A percentile compares a stretch with the other conserved stretches of the same genome.
These are phyloP conservation scores for Diabrotica balteata DNA, from an alignment of 2,888 invertebrate species.

Conservation along the genomic window DNA sequence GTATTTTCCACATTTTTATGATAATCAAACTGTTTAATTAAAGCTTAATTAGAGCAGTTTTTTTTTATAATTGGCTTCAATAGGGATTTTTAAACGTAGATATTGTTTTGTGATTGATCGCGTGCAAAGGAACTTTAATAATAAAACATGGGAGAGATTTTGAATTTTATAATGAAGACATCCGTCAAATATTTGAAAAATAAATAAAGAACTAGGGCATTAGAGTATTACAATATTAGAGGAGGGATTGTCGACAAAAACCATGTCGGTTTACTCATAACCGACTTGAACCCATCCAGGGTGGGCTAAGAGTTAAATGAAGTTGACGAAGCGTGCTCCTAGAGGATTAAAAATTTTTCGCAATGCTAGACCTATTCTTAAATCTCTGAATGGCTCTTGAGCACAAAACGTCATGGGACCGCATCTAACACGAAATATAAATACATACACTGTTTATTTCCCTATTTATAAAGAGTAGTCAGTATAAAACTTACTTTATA, in stretches of 20 bases:
- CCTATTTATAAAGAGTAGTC: slow-evolving; percentile 25
- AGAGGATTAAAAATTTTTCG: slow-evolving; percentile 47
- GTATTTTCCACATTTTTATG: no score
- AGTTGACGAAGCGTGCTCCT: slow-evolving; percentile 49
- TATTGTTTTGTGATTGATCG: no score
- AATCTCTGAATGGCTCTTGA: slow-evolving; percentile 42
- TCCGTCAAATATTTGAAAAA: no score
- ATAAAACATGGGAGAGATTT: no score
- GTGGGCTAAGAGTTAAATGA: slow-evolving; percentile 50
- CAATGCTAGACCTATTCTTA: slow-evolving; percentile 45
- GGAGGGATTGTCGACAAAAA: slow-evolving; percentile 35
- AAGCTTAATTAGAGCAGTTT: no score
- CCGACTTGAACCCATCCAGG: slow-evolving; percentile 39
- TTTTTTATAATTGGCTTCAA: no score
- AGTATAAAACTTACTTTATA: slow-evolving; percentile 17
- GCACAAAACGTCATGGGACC: slow-evolving; percentile 44
- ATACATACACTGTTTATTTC: slow-evolving; percentile 37
- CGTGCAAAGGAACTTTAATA: no score
- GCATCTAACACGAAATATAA: slow-evolving; percentile 51
- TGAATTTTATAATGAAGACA: no score
- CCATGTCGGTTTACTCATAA: slow-evolving; percentile 36
- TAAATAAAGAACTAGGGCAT: slow-evolving; percentile 10
- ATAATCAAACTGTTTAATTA: no score
- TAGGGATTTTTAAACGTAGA: no score
- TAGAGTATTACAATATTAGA: slow-evolving; percentile 36